A percentile compares a stretch with the other conserved stretches of the same genome.
Evolutionary conservation across 2,888 invertebrate genomes (phyloP).

Genomic region (Drosophila austrosaltans): DNA sequence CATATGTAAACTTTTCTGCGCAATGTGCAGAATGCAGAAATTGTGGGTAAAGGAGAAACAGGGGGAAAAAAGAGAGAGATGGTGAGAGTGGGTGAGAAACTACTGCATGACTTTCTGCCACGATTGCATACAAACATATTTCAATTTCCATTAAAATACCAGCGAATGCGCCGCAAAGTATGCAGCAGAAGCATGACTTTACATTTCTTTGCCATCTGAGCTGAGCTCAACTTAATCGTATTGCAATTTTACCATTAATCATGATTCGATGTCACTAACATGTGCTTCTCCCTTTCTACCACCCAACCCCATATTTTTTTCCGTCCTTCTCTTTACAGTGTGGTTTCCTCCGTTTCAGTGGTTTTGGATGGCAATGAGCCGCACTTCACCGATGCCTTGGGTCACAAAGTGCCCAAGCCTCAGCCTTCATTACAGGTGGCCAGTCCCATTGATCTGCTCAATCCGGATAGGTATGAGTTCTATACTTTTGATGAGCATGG

Average conservation of each 20-base stretch:
- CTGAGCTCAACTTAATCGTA: constrained; percentile 11
- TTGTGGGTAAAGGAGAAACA: constrained; percentile 12
- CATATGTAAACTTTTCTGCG: constrained; percentile 30
- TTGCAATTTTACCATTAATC: constrained; percentile 59
- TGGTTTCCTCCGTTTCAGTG: constrained; percentile 87
- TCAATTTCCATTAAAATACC: constrained; percentile 73
- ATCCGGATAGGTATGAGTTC: constrained; percentile 93
- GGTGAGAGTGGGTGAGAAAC: neutral
- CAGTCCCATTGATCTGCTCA: constrained; percentile 91
- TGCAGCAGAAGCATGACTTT: constrained; percentile 26
- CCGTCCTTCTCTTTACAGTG: constrained; percentile 81
- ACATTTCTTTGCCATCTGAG: constrained; percentile 6
- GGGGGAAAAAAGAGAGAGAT: neutral
- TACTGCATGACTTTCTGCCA: constrained; percentile 64
- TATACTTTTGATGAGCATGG: constrained; percentile 94
- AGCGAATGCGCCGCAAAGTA: constrained; percentile 48
- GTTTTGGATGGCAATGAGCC: constrained; percentile 86
- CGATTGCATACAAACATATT: constrained; percentile 50
- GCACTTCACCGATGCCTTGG: constrained; percentile 88
- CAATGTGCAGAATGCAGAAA: constrained; percentile 57
- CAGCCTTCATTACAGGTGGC: constrained; percentile 87
- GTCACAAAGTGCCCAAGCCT: constrained; percentile 88
- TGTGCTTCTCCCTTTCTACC: constrained; percentile 19
- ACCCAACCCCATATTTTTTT: neutral
- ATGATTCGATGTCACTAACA: constrained; percentile 47